A percentile compares a stretch with the other conserved stretches of the same genome.
Evolutionary conservation across 1,140 invertebrate genomes (phyloP).

Genomic region (Episyrphus balteatus): DNA sequence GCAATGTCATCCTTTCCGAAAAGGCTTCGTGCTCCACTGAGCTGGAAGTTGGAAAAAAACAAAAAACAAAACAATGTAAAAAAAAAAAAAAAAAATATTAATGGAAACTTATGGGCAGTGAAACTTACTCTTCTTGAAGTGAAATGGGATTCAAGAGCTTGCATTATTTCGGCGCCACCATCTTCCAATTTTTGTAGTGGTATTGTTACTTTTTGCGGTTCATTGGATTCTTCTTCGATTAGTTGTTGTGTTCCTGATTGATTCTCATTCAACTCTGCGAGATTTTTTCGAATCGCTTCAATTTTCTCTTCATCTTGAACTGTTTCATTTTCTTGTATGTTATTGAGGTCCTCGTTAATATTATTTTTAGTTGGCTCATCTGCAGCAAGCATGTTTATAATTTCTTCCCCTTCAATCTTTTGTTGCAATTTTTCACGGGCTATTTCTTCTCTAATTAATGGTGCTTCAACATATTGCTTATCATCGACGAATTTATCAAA

Average conservation of each 20-base stretch:
- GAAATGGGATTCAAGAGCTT: slow-evolving; percentile 46
- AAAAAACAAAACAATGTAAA: background rate
- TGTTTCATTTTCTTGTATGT: slow-evolving; percentile 37
- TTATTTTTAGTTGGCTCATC: background rate
- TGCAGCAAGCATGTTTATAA: background rate
- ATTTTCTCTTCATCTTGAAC: slow-evolving; percentile 31
- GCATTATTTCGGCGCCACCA: slow-evolving; percentile 46
- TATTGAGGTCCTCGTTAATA: slow-evolving; percentile 15
- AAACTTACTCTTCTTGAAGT: slow-evolving; percentile 18
- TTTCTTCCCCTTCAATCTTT: slow-evolving; percentile 8
- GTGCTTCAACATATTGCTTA: slow-evolving; percentile 36
- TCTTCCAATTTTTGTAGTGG: slow-evolving; percentile 40
- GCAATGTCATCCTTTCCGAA: slow-evolving; percentile 31
- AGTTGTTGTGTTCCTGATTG: background rate
- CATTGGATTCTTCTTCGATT: slow-evolving; percentile 10
- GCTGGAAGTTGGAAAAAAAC: slow-evolving; percentile 7
- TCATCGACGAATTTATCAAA: slow-evolving; percentile 34
- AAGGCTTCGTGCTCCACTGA: slow-evolving; percentile 20
- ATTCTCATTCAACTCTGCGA: background rate
- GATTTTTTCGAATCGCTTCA: slow-evolving; percentile 10
- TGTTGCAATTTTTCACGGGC: slow-evolving; percentile 22
- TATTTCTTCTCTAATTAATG: slow-evolving; percentile 31
- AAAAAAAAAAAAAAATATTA: background rate
- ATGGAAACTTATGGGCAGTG: background rate
- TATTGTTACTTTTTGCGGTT: slow-evolving; percentile 35